Conservation (phyloP, 1,140 invertebrate genomes). For the Geopemphigus sp. region DNA sequence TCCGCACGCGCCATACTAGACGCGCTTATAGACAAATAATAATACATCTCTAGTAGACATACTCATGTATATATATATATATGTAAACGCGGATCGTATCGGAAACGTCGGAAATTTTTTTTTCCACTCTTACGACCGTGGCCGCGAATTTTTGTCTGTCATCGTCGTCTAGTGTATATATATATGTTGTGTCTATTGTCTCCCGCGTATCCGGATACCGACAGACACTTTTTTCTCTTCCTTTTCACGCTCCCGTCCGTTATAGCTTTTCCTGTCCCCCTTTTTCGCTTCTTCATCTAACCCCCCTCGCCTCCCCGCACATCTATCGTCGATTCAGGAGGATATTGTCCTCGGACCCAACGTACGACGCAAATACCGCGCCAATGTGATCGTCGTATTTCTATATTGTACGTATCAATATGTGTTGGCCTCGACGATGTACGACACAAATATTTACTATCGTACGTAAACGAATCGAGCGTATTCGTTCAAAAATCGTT, state of each 20-base stretch:
- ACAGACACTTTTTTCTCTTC: slow-evolving; percentile 11
- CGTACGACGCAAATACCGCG: no score
- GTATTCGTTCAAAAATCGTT: no score
- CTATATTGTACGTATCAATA: no score
- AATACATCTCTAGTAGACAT: no score
- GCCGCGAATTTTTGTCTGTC: slow-evolving; percentile 26
- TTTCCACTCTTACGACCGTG: slow-evolving; percentile 20
- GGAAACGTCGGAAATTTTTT: slow-evolving; percentile 2
- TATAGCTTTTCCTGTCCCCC: background rate
- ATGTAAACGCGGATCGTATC: background rate
- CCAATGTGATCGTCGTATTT: no score
- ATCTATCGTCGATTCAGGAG: no score
- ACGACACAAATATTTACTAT: no score
- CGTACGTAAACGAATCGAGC: no score
- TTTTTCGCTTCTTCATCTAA: background rate
- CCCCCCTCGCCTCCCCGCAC: no score
- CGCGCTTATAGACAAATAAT: no score
- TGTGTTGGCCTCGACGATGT: no score
- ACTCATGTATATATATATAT: background rate
- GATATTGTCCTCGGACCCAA: background rate
- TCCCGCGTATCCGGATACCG: slow-evolving; percentile 1
- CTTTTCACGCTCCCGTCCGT: slow-evolving; percentile 2
- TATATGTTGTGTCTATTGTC: slow-evolving; percentile 4
- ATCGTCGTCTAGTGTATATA: background rate
- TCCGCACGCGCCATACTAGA: background rate